These are phyloP conservation scores for Chaetura pelagica DNA, from an alignment of 2,113 vertebrate species.

Conservation along the genomic window DNA sequence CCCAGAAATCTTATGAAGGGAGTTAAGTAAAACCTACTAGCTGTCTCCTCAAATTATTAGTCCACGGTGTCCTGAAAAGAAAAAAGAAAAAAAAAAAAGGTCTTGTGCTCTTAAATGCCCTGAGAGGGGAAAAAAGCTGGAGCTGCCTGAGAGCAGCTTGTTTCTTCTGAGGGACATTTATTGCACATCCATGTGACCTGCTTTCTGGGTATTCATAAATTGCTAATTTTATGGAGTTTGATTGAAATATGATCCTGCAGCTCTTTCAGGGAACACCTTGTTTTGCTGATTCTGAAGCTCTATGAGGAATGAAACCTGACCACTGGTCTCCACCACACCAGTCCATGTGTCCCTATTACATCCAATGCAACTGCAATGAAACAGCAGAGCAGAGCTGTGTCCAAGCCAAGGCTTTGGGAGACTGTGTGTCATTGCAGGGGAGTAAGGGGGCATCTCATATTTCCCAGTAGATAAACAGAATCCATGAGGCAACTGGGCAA, in stretches of 20 bases:
- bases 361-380: not conserved
- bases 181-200: not conserved
- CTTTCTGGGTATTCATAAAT: not conserved
- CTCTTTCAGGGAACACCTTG: not conserved
- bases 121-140: fast-evolving
- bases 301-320: not conserved
- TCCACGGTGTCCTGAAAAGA: not conserved
- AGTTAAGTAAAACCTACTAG: not conserved
- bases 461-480: not conserved
- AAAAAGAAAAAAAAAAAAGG: not conserved
- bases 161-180: not conserved
- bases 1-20: not conserved
- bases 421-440: not conserved
- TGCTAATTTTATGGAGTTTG: not conserved
- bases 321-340: not conserved
- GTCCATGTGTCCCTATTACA: fast-evolving
- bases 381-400: not conserved
- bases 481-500: not conserved
- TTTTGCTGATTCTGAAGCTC: not conserved
- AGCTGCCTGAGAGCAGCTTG: not conserved
- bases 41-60: not conserved
- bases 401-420: not conserved
- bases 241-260: not conserved
- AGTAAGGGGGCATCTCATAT: not conserved
- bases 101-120: not conserved